Evolutionary conservation across 2,797 vertebrate species (phyloP).

Genomic region (Pteronotus mesoamericanus): DNA sequence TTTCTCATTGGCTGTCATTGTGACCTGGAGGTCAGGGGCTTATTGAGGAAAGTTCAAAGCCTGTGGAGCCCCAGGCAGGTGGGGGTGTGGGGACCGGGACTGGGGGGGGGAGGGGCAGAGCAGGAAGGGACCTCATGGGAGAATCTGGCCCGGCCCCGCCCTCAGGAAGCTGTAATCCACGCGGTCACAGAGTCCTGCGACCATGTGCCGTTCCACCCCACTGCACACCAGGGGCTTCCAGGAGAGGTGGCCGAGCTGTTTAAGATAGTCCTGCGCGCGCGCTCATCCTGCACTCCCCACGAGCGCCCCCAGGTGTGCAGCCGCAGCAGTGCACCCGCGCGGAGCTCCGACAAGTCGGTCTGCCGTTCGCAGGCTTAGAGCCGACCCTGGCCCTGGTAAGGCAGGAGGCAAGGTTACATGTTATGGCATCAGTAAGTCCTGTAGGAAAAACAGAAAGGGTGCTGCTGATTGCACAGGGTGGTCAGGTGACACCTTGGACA

Average conservation of each 20-base stretch:
- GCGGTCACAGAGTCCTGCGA: too few species aligned
- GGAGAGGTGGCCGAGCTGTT: rapidly evolving
- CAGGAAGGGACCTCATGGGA: neutral
- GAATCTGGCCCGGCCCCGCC: neutral
- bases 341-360: too few species aligned
- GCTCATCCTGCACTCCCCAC: too few species aligned
- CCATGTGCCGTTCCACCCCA: neutral
- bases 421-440: neutral
- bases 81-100: neutral
- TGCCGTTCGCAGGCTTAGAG: neutral
- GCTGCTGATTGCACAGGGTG: neutral
- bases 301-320: neutral
- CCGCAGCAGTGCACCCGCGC: too few species aligned
- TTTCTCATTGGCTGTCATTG: neutral
- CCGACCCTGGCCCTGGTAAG: neutral
- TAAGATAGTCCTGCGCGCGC: neutral
- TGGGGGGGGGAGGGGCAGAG: neutral
- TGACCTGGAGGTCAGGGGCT: neutral
- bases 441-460: neutral
- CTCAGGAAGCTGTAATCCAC: neutral
- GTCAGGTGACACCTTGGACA: neutral
- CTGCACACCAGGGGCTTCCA: neutral
- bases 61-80: neutral
- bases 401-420: neutral
- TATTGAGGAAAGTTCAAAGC: neutral